Conservation (phyloP, 2,113 vertebrate genomes). For the Mystacornis crossleyi region DNA sequence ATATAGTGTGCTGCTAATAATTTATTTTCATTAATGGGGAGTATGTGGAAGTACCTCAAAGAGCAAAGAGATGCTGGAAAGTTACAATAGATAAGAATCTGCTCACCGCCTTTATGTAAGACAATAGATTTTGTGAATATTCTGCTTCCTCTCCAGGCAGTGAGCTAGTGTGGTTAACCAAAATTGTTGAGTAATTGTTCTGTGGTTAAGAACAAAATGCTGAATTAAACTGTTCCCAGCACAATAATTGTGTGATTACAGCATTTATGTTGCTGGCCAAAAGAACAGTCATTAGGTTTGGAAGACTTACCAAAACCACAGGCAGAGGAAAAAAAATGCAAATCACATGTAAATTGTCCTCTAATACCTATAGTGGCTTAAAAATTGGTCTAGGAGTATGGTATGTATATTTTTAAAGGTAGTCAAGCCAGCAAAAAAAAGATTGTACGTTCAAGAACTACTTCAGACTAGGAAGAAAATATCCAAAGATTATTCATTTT, state of each 20-base stretch:
- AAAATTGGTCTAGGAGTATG: slow-evolving; percentile 60
- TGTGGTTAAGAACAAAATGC: slow-evolving; percentile 90
- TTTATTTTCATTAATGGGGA: slow-evolving; percentile 41
- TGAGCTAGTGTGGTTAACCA: slow-evolving; percentile 90
- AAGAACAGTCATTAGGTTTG: slow-evolving; percentile 86
- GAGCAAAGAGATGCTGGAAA: slow-evolving; percentile 42
- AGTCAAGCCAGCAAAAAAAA: slow-evolving; percentile 46
- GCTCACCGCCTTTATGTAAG: slow-evolving; percentile 76
- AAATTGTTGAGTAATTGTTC: slow-evolving; percentile 97
- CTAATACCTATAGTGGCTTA: slow-evolving; percentile 76
- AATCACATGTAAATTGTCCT: slow-evolving; percentile 80
- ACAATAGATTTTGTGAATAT: slow-evolving; percentile 83
- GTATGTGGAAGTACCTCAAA: slow-evolving; percentile 33
- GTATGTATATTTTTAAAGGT: slow-evolving; percentile 61
- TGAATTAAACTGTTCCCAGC: slow-evolving; percentile 90
- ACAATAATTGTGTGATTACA: slow-evolving; percentile 94
- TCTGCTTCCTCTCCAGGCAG: slow-evolving; percentile 83
- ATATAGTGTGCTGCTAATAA: slow-evolving; percentile 6
- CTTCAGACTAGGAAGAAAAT: slow-evolving; percentile 52
- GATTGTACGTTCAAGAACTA: slow-evolving; percentile 20
- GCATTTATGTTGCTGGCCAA: slow-evolving; percentile 86
- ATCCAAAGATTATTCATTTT: slow-evolving; percentile 20
- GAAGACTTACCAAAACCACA: slow-evolving; percentile 84
- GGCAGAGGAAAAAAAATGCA: slow-evolving; percentile 76
- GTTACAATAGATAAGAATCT: slow-evolving; percentile 47